phyloP scores from a whole-genome alignment of 64 coral and sea anemone genomes.

The Pocillopora damicornis region DNA sequence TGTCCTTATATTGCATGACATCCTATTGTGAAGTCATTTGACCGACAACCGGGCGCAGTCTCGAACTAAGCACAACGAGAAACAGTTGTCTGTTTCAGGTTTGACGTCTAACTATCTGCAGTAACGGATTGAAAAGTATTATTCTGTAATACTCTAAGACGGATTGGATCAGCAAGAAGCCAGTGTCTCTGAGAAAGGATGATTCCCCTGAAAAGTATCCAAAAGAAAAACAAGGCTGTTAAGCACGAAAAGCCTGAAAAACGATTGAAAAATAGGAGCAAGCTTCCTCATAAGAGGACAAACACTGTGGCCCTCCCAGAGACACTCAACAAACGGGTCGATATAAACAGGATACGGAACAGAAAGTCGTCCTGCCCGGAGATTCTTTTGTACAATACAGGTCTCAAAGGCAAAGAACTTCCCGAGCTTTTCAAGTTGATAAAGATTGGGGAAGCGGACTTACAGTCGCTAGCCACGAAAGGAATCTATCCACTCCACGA shows the following conservation, averaged over 20 bases:
- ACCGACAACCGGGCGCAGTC: neutral
- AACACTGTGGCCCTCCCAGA: neutral
- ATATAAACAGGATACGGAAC: constrained; percentile 28
- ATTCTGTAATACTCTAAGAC: too few species aligned
- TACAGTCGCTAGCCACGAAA: constrained; percentile 42
- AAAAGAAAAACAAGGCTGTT: constrained; percentile 14
- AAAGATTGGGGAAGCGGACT: constrained; percentile 68
- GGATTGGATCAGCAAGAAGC: neutral
- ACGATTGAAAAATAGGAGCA: neutral
- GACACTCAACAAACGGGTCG: constrained; percentile 5
- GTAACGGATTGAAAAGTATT: too few species aligned
- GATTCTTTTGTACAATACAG: constrained; percentile 56
- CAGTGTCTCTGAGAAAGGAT: neutral
- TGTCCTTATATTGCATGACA: neutral
- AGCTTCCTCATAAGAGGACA: neutral
- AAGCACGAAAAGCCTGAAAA: constrained; percentile 29
- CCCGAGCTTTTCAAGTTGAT: constrained; percentile 62
- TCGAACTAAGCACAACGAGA: neutral
- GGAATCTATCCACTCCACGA: constrained; percentile 72
- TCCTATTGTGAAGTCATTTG: neutral
- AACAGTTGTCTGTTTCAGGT: neutral
- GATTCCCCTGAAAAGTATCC: constrained; percentile 20
- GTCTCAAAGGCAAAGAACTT: constrained; percentile 51
- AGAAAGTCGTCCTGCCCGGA: constrained; percentile 74
- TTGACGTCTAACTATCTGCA: too few species aligned